Evolutionary conservation across 1,140 invertebrate genomes (phyloP), one percentile per base, ranked within the genome.

Genomic region (Penaeus vannamei): DNA sequence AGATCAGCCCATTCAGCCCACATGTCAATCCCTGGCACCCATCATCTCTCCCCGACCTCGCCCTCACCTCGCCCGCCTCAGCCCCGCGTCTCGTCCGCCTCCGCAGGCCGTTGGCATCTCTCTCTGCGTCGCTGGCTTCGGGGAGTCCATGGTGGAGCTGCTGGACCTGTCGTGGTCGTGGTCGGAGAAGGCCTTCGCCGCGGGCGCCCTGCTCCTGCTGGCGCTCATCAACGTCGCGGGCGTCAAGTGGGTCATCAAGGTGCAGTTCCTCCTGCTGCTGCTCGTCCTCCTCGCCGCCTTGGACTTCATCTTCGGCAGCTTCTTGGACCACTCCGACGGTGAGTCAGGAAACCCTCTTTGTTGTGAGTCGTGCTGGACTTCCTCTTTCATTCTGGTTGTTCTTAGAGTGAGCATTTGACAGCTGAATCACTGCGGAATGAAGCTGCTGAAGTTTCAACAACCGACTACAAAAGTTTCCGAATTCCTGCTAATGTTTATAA

Each of bases 51-150:
- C 46, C 4, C 26, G 59, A 4, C 26, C 17, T 60, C 53, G 26
- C 0, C 26, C 7, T 7, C 1, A 61, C 80, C 2, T 10, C 42
- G 20, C 10, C 59, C 23, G 60, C 53, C 19, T 7, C 26, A 10
- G 0, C 22, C 26, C 60, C n/a, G 91, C 62, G 89, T 64, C 42
- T 46, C 29, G n/a, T 29, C 29, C 26, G 22, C 22, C 66, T 14
- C 53, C 89, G 80, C 92, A 98, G 97, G 97, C 98, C 90, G 98
- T 99, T 1, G 97, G 97, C 90, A 98, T 98, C 94, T 97, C 98
- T 19, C 94, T 99, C 66, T 98, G 98, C 94, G 97, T 98, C 20
- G 95, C 97, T 91, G 98, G 98, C 92, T 99, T 99, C 94, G 98
- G 98, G 81, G 98, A 99, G 94, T 98, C 97, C 1, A 97, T 99